Base-by-base conservation (phyloP, 2,888 invertebrate genomes). In the Kryphioiulus occultus region DNA sequence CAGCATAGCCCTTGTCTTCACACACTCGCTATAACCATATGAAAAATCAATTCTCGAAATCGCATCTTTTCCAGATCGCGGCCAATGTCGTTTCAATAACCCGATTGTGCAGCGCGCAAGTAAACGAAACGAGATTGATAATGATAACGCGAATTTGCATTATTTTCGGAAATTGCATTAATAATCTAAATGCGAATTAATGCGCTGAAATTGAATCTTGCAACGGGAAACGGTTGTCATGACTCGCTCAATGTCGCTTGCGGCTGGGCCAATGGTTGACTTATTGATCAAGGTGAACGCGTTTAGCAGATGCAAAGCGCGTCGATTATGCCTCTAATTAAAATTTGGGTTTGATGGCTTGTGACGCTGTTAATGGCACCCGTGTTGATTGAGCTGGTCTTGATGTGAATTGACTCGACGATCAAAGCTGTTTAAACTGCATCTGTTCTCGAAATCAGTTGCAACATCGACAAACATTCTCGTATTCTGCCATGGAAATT, bases 21-120 rank as follows among this genome's bases (percentile, higher is more conserved):
- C 17, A 10, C 47, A 15, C 47, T 47, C 3, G 68, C 68, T 68
- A 7, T 68, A 68, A 26, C 68, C 9, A 7, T 7, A 68, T 68
- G 68, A 26, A 68, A 68, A 68, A 68, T 68, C 68, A 68, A 68
- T 68, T 68, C 22, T 68, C n/a, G 26, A 68, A 68, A 68, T 68
- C 68, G 68, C 68, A 68, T 68, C 68, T 68, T 19, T 26, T 26
- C 68, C 22, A 68, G 7, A 26, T 68, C 22, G 5, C 26, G 9
- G 68, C 68, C 2, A 22, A 68, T 68, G 68, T 22, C 68, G 19
- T 68, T 68, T 26, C 68, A 68, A 68, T 68, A 68, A 26, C 22
- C 22, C 22, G 9, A 68, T 19, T 68, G 10, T 68, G 7, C 12
- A 53, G 53, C 12, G 19, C 12, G 1, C 3, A 39, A 39, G 39